phyloP scores from a whole-genome alignment of 2,797 vertebrate species.

The Syngnathus rostellatus region DNA sequence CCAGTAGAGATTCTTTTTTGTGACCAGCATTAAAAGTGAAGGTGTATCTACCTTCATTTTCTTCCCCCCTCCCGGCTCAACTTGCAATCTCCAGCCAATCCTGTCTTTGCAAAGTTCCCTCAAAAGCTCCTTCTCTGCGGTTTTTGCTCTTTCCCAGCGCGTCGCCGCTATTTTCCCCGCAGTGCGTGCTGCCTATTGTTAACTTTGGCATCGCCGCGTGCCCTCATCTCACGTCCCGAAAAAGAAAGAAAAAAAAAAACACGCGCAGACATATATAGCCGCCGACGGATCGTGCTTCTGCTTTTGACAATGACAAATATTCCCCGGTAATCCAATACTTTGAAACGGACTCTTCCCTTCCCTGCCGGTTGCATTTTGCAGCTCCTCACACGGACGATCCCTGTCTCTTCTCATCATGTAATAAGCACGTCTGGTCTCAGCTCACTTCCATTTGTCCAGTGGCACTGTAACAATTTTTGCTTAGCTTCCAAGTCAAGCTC shows the following conservation, averaged over 20 bases:
- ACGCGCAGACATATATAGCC: neutral
- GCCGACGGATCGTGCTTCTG: neutral
- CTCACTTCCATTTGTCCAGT: slow-evolving; percentile 27
- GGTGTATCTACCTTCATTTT: slow-evolving; percentile 1
- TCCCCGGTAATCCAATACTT: neutral
- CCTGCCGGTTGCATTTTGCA: neutral
- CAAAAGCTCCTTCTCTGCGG: slow-evolving; percentile 10
- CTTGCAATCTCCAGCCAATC: neutral
- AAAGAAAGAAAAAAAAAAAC: neutral
- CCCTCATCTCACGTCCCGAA: neutral
- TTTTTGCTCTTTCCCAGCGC: slow-evolving; percentile 32
- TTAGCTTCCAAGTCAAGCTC: slow-evolving; percentile 42
- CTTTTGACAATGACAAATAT: neutral
- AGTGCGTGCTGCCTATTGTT: slow-evolving; percentile 48
- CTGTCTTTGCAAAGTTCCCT: slow-evolving; percentile 20
- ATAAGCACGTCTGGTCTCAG: slow-evolving; percentile 19
- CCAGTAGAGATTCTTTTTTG: too few relatives aligned
- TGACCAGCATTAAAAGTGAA: neutral
- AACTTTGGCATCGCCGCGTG: slow-evolving; percentile 47
- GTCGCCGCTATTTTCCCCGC: slow-evolving; percentile 31
- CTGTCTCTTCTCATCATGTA: slow-evolving; percentile 23
- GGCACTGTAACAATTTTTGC: slow-evolving; percentile 31
- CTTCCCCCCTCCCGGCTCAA: neutral
- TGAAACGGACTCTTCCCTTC: neutral
- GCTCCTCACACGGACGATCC: too few relatives aligned